Conservation (phyloP, 2,797 vertebrate species). For the Pangasius sanitwongsei region DNA sequence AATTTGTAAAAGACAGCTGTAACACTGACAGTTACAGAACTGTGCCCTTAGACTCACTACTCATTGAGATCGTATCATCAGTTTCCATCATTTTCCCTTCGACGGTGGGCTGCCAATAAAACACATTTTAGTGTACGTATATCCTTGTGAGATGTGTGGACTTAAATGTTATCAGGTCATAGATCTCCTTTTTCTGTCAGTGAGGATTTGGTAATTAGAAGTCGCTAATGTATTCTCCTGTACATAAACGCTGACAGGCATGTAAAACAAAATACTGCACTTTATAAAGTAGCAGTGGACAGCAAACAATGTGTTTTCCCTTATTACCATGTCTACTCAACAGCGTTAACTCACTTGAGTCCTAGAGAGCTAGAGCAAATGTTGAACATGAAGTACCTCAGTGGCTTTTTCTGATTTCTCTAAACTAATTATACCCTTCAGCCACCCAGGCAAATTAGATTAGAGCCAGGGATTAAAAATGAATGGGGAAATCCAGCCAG, state of each 20-base stretch:
- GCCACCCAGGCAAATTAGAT: slow-evolving; percentile 61
- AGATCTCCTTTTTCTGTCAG: neutral
- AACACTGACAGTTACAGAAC: neutral
- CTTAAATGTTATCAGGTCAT: slow-evolving; percentile 8
- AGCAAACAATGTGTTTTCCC: slow-evolving; percentile 17
- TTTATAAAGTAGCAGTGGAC: neutral
- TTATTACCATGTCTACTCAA: neutral
- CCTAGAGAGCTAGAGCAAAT: slow-evolving; percentile 37
- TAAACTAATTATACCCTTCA: slow-evolving; percentile 63
- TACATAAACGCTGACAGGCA: slow-evolving; percentile 1
- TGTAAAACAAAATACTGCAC: neutral
- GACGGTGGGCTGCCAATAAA: neutral
- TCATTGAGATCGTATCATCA: slow-evolving; percentile 6
- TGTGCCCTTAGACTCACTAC: neutral
- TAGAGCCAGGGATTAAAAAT: slow-evolving; percentile 67
- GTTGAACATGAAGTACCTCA: slow-evolving; percentile 56
- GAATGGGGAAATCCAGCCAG: slow-evolving; percentile 65
- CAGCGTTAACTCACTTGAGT: slow-evolving; percentile 25
- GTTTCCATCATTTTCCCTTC: neutral
- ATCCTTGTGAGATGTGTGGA: neutral
- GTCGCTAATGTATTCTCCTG: neutral
- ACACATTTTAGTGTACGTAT: slow-evolving; percentile 6
- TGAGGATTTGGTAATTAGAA: neutral
- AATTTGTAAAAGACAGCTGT: slow-evolving; percentile 19
- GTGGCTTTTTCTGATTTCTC: slow-evolving; percentile 59